Base-by-base conservation (phyloP, 2,113 vertebrate species). In the Ardeotis arabs region DNA sequence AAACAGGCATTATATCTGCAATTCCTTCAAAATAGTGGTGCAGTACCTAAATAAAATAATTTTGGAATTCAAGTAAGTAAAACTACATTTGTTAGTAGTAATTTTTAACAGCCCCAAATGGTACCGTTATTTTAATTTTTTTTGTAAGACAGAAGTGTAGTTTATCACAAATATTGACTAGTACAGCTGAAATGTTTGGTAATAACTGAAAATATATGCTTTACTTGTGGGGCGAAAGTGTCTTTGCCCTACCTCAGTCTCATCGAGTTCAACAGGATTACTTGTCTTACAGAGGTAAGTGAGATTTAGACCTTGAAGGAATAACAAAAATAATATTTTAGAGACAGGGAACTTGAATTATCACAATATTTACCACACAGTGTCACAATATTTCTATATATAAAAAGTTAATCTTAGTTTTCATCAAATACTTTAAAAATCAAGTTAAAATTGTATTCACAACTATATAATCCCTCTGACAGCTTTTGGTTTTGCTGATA, bases 401-500 rank as follows among this genome's bases (percentile, higher is more conserved):
- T 97, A 95, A 96, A 95, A 95, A 96, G 92, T 94, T 96, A 90
- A 87, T 94, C 95, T 97, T 97, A 72, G 90, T 96, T 97, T 97
- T 96, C 95, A 97, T 97, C 96, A 96, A 95, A 93, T 95, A 96
- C 55, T 95, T 95, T 93, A 97, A 95, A 96, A 95, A 87, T 96
- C 93, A 96, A 83, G 96, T 96, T 89, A 96, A 95, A 94, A 95
- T 92, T 91, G 89, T 96, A 97, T 96, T 94, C 94, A 96, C 95
- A 97, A 96, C 97, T 93, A 96, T 95, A 96, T 96, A 95, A 89
- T 58, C 77, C 94, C 93, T 96, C 96, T 97, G 95, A 95, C 97
- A 97, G 96, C 95, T 97, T 98, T 97, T 97, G 97, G 97, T 97
- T 98, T 97, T 97, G 97, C 97, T 98, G 97, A 95, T 97, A 97